Conservation (phyloP, 2,113 vertebrate genomes). For the Myiagra hebetior region DNA sequence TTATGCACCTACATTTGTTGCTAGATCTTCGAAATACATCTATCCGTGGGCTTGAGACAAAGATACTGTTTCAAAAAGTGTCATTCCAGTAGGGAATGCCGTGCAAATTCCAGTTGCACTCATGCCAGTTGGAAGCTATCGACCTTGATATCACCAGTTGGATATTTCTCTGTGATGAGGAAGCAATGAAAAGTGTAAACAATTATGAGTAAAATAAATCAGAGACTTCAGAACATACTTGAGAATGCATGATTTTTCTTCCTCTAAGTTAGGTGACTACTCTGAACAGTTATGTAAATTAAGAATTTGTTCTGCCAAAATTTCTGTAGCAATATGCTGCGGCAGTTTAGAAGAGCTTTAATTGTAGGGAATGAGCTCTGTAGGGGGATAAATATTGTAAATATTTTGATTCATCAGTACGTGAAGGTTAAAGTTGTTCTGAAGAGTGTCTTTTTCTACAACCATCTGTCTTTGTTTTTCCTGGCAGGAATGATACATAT, state of each 20-base stretch:
- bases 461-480: conserved; percentile 39
- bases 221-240: neutral
- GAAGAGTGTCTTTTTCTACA: neutral
- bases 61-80: neutral
- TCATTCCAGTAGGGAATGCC: neutral
- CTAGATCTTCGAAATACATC: neutral
- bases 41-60: neutral
- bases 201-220: neutral
- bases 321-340: conserved; percentile 9
- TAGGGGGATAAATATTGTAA: neutral
- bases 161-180: neutral
- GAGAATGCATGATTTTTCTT: neutral
- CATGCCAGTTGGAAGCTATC: neutral
- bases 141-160: neutral
- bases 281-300: conserved; percentile 3
- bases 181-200: neutral
- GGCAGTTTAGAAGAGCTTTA: neutral
- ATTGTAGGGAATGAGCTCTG: neutral
- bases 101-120: neutral
- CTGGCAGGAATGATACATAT: neutral
- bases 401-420: conserved; percentile 39
- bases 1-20: neutral
- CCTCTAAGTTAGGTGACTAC: neutral
- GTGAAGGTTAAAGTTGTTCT: conserved; percentile 9
- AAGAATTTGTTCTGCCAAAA: conserved; percentile 22